These are phyloP conservation scores for Drosophila setifemur DNA, from an alignment of 1,140 invertebrate genomes.

Conservation along the genomic window DNA sequence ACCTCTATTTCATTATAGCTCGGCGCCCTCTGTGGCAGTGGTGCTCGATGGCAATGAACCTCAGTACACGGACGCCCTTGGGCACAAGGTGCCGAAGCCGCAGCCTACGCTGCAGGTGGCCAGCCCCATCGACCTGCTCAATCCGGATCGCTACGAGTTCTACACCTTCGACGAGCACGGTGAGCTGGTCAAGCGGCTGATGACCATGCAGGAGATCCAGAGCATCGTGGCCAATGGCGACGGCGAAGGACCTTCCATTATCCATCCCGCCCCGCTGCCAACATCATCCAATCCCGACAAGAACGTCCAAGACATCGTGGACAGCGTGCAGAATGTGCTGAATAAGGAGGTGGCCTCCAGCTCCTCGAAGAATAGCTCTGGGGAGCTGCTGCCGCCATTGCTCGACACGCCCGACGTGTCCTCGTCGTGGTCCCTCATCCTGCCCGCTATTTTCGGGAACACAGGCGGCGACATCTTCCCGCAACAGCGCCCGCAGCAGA, in stretches of 20 bases:
- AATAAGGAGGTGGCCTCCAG: conserved; percentile 89
- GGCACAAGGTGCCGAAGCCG: conserved; percentile 85
- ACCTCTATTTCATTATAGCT: conserved; percentile 80
- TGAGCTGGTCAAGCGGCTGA: conserved; percentile 90
- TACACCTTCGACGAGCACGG: conserved; percentile 92
- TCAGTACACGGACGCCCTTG: conserved; percentile 86
- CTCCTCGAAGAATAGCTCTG: conserved; percentile 83
- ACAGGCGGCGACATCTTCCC: conserved; percentile 86
- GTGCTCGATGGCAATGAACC: conserved; percentile 85
- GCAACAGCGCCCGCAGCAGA: conserved; percentile 83
- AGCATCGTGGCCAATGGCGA: conserved; percentile 91
- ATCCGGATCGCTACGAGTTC: conserved; percentile 92
- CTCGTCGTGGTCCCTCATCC: conserved; percentile 90
- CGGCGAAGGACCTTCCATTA: conserved; percentile 84
- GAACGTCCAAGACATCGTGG: conserved; percentile 90
- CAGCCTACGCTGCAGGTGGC: conserved; percentile 84
- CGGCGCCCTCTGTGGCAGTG: conserved; percentile 85
- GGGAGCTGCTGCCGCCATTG: conserved; percentile 83
- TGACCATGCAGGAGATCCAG: conserved; percentile 92
- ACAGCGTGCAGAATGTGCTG: conserved; percentile 91
- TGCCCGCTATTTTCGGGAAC: conserved; percentile 90
- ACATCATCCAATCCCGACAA: conserved; percentile 83
- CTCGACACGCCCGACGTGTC: conserved; percentile 88
- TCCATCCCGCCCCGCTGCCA: conserved; percentile 83
- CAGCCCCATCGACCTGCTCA: conserved; percentile 89